phyloP scores from a whole-genome alignment of 2,888 invertebrate species.

The Cerceris rybyensis region DNA sequence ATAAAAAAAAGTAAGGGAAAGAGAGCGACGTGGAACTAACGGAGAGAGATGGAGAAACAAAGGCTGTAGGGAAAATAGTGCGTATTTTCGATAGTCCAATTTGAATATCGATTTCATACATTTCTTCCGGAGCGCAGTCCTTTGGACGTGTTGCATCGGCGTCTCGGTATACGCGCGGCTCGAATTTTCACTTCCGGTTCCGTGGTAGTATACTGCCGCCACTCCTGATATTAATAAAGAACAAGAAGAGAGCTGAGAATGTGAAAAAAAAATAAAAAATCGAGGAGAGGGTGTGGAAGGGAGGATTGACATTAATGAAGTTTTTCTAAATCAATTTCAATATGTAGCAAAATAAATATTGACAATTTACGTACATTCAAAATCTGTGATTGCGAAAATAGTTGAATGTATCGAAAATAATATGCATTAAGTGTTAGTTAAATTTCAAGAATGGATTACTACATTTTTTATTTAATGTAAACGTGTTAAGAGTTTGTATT shows the following conservation, averaged over 20 bases:
- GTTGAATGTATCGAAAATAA: no score
- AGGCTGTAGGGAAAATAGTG: conserved; percentile 35
- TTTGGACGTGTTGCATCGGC: conserved; percentile 76
- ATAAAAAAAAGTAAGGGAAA: not conserved
- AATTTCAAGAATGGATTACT: no score
- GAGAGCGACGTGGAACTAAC: not conserved
- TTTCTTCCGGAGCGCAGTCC: conserved; percentile 78
- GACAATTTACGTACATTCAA: no score
- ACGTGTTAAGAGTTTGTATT: no score
- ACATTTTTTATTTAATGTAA: no score
- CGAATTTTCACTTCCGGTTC: conserved; percentile 76
- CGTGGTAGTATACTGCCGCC: conserved; percentile 78
- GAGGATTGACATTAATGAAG: no score
- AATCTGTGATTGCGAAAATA: no score
- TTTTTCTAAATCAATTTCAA: conserved; percentile 1
- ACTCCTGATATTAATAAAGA: conserved; percentile 78
- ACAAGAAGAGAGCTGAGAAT: conserved; percentile 70
- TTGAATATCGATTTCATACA: conserved; percentile 78
- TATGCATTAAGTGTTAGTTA: no score
- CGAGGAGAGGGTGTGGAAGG: conserved; percentile 23
- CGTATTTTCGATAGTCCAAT: conserved; percentile 60
- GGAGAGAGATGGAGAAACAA: conserved; percentile 3
- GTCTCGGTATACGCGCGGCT: conserved; percentile 77
- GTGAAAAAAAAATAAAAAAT: conserved; percentile 48
- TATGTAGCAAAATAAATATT: not conserved